Base-by-base conservation (phyloP, 2,797 vertebrate genomes). In the Forpus xanthops region DNA sequence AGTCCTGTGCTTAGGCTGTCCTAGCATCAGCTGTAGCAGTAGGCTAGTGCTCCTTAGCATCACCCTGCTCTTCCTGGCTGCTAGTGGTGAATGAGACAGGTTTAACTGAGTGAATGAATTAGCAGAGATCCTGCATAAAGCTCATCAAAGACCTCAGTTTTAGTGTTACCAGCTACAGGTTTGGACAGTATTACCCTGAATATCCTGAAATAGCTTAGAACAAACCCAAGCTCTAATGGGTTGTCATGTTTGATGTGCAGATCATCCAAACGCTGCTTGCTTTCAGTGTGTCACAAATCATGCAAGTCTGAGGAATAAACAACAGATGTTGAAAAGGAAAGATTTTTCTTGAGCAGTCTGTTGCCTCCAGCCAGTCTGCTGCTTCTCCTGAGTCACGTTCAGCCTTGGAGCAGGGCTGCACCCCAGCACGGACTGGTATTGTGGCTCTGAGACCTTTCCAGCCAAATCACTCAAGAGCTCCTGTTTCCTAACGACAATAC, bases 401-500 rank as follows among this genome's bases (percentile, higher is more conserved):
- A 20, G 85, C 65, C 39, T 1, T 6, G 19, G 70, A 68, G 84
- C 78, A 7, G 2, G 73, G 77, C 81, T 47, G 77, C 52, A 39
- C 71, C 89, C 31, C 82, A 41, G 74, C 74, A 33, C 44, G 0
- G 2, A 21, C 50, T 8, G 47, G 35, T 60, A 9, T 35, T n/a
- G 64, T 0, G 0, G 90, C 81, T 55, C 85, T 4, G 9, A 66
- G 91, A 33, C 64, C 81, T 83, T 89, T 93, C 67, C 28, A 27
- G 83, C 4, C 2, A 50, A 79, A 82, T 85, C 90, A 24, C 87
- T 75, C 58, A 58, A 88, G 79, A 95, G 89, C 95, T 97, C 90
- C 90, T 79, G 91, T 95, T 96, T 64, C 66, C 3, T 89, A 79
- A 81, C 0, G 82, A 65, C 89, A 76, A 37, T 85, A 47, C 80